Evolutionary conservation across 2,113 vertebrate species (phyloP).

Genomic region (Marmota monax): DNA sequence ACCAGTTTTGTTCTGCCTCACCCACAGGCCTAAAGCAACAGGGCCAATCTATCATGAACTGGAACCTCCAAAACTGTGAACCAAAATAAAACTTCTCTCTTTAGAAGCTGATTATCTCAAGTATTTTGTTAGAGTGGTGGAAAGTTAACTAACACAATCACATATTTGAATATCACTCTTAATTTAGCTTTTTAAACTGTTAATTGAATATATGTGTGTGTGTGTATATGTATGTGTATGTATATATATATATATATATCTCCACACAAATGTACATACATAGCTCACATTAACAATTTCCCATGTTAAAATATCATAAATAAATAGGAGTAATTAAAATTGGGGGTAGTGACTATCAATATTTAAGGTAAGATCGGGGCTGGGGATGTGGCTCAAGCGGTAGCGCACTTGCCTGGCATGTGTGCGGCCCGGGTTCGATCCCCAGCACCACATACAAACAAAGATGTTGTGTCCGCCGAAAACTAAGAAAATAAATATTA

Average conservation of each 20-base stretch:
- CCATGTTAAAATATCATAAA: neutral
- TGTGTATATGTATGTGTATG: neutral
- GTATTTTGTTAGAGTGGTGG: neutral
- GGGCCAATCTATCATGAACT: neutral
- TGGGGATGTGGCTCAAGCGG: no score
- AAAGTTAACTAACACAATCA: neutral
- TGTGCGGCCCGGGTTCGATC: no score
- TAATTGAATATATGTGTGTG: neutral
- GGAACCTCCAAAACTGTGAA: neutral
- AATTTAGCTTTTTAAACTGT: neutral
- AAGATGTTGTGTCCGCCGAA: no score
- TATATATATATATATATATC: neutral
- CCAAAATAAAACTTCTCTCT: neutral
- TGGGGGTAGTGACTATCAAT: neutral
- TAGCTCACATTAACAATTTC: no score
- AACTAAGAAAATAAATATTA: no score
- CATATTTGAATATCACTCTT: conserved; percentile 19
- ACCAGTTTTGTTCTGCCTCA: neutral
- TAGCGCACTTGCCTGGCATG: no score
- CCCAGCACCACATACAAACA: no score
- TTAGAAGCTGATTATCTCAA: neutral
- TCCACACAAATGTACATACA: no score
- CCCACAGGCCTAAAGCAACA: neutral
- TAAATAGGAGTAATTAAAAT: conserved; percentile 37
- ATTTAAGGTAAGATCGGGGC: conserved; percentile 10